Percentiles rank a stretch among this genome's conserved stretches.
Evolutionary conservation across 2,113 vertebrate genomes (phyloP).

Genomic region (Isichthys henryi): DNA sequence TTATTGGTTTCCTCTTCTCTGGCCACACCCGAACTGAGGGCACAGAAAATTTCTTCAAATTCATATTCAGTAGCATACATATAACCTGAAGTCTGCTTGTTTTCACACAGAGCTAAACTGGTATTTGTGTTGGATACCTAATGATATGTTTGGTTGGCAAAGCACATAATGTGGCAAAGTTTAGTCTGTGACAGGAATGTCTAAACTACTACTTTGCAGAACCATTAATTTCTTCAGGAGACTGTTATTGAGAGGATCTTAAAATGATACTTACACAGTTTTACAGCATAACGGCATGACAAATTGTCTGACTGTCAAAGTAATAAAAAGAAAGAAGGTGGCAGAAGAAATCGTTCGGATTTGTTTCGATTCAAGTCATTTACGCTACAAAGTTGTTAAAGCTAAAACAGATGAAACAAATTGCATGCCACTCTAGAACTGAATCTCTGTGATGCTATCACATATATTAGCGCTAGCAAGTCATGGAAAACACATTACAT

Average conservation of each 20-base stretch:
- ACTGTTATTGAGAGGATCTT: conserved; percentile 43
- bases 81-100: conserved; percentile 48
- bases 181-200: conserved; percentile 54
- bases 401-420: neutral
- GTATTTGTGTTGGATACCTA: conserved; percentile 64
- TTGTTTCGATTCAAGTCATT: neutral
- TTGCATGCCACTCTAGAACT: neutral
- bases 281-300: conserved; percentile 31
- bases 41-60: neutral
- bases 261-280: conserved; percentile 29
- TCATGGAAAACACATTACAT: neutral
- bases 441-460: neutral
- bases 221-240: conserved; percentile 64
- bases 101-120: conserved; percentile 67
- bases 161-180: conserved; percentile 60
- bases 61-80: conserved; percentile 32
- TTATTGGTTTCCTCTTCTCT: neutral
- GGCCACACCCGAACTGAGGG: conserved; percentile 11
- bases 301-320: neutral
- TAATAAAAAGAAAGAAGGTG: neutral
- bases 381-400: neutral
- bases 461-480: neutral
- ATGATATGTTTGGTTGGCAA: conserved; percentile 65
- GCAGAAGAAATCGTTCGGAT: neutral
- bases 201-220: conserved; percentile 62